These are phyloP conservation scores for Sebastes steindachneri DNA, from an alignment of 2,797 vertebrate species.

Conservation along the genomic window DNA sequence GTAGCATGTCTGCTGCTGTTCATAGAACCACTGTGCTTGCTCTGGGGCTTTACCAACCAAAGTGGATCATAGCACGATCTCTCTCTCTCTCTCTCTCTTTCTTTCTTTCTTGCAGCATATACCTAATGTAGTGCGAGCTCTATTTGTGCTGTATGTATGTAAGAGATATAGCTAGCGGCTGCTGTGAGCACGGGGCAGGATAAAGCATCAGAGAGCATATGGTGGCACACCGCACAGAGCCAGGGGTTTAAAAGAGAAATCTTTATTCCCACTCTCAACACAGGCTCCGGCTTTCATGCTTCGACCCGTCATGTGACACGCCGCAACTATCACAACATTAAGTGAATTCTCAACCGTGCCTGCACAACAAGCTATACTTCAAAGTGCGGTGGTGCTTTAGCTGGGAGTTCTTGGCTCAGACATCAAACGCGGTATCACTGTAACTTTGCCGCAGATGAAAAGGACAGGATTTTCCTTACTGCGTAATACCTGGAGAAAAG, in stretches of 20 bases:
- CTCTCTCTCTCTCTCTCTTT: background rate
- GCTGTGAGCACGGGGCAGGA: constrained; percentile 15
- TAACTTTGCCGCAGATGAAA: constrained; percentile 61
- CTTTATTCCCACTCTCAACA: constrained; percentile 30
- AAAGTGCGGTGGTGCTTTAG: constrained; percentile 56
- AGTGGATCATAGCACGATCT: constrained; percentile 48
- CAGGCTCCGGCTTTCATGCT: constrained; percentile 54
- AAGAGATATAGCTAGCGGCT: constrained; percentile 40
- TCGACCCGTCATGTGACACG: constrained; percentile 54
- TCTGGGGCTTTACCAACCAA: constrained; percentile 54
- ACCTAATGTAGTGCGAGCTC: constrained; percentile 31
- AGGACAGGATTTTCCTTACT: constrained; percentile 48
- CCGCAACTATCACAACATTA: constrained; percentile 52
- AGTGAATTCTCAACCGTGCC: constrained; percentile 48
- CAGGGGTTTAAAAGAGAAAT: constrained; percentile 32
- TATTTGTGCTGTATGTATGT: constrained; percentile 38
- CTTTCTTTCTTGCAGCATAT: constrained; percentile 21
- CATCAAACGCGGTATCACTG: constrained; percentile 63
- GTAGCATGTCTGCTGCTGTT: constrained; percentile 56
- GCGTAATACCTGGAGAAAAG: constrained; percentile 58
- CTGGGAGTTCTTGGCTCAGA: constrained; percentile 58
- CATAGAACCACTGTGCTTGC: constrained; percentile 45
- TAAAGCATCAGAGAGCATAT: constrained; percentile 48
- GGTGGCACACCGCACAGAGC: constrained; percentile 21
- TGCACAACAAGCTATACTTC: constrained; percentile 63